These are phyloP conservation scores for Griposia aprilina DNA, from an alignment of 2,888 invertebrate genomes.

Conservation along the genomic window DNA sequence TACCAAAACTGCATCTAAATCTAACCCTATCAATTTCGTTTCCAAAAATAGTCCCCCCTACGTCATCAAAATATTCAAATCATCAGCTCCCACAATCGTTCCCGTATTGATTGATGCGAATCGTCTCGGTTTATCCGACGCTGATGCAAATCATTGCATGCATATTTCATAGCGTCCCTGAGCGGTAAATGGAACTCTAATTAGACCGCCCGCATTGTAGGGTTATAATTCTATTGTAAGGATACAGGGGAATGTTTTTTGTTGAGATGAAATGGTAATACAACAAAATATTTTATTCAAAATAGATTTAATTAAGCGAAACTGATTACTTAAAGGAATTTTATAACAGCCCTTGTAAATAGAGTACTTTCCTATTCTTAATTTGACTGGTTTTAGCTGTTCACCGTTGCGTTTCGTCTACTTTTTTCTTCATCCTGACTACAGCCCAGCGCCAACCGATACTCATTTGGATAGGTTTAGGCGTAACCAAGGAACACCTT, in stretches of 20 bases:
- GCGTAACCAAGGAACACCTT: neutral
- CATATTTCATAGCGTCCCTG: slow-evolving; percentile 72
- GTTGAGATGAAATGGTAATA: neutral
- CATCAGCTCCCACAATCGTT: slow-evolving; percentile 41
- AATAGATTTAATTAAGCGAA: neutral
- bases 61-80: slow-evolving; percentile 63
- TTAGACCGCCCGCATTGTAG: slow-evolving; percentile 77
- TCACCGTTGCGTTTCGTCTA: neutral
- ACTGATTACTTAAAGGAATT: neutral
- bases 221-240: slow-evolving; percentile 47
- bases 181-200: slow-evolving; percentile 72
- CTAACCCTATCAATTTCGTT: slow-evolving; percentile 40
- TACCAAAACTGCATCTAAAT: slow-evolving; percentile 8
- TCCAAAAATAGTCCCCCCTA: slow-evolving; percentile 34
- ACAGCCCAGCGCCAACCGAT: neutral
- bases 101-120: slow-evolving; percentile 63
- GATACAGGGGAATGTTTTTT: slow-evolving; percentile 22
- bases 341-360: neutral
- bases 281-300: neutral
- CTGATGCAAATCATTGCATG: slow-evolving; percentile 72
- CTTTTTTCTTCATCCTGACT: neutral
- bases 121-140: slow-evolving; percentile 50
- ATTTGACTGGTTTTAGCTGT: neutral
- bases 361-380: neutral
- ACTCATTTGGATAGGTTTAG: neutral